Base-by-base conservation (phyloP, 2,888 invertebrate species). In the Diaphora mendica region DNA sequence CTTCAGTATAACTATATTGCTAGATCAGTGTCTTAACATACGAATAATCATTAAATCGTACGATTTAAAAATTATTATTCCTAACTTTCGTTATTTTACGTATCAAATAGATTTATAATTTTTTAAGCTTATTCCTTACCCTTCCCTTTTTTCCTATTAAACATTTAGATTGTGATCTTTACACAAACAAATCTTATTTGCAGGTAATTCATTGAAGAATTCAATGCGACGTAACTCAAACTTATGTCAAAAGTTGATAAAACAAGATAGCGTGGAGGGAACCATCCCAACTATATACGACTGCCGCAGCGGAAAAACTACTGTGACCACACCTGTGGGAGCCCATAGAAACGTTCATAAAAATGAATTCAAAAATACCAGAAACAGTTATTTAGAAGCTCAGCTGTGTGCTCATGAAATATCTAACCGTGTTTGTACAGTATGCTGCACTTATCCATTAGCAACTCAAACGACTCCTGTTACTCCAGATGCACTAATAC, bases 191-290 rank as follows among this genome's bases (percentile, higher is more conserved):
- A 48, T 30, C 8, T 48, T 71, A 11, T 59, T 74, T 77, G 20
- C 85, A 86, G 86, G 86, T 71, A 83, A 84, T 77, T 85, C 86
- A 23, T 62, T 76, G 23, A 80, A 92, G 83, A 88, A 90, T 88
- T 86, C 91, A 83, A 68, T 90, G 78, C 85, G 92, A 88, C 88
- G 89, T 74, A 86, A 92, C 70, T 83, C 82, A 3, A 78, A 79
- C 30, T 59, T 65, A 11, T 83, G 79, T 26, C 77, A 74, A 73
- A 85, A 79, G 65, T 74, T 75, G 39, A 82, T 78, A 59, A 73
- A 75, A 51, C 82, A 80, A n/a, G 76, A 82, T 59, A 75, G 74
- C 20, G 79, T 62, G 9, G 79, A 84, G 26, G 78, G 62, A 20
- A 76, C 70, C 42, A 65, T 79, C 20, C 78, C 85, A 0, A 79